Evolutionary conservation across 2,888 invertebrate species (phyloP), one percentile per base, ranked within the genome.

Genomic region (Drosophila macrospina): DNA sequence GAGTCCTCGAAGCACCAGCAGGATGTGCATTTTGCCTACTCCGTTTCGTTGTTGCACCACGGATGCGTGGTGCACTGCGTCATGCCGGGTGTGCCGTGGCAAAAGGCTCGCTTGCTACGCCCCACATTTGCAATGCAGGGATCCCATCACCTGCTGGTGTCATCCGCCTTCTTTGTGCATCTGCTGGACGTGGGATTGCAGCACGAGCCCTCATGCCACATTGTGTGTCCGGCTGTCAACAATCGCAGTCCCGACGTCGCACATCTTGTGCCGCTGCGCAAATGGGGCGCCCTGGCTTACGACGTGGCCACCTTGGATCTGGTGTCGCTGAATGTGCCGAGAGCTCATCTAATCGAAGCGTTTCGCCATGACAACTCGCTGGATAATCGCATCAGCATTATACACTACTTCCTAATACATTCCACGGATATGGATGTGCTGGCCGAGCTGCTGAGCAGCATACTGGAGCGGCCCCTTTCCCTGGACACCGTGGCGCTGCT

Each of bases 171-270:
- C 30, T 98, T 97, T 92, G 95, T 96, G 0, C 97, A 98, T 89
- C 92, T 98, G 26, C 93, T 98, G 56, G 98, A 98, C 92, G 95
- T 97, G 48, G 96, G 97, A 4, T 93, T 95, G 8, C 94, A 94
- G 83, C 97, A 97, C 91, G 97, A 97, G 90, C 97, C 97, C 0
- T 95, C 95, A 80, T 96, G 96, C 81, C 96, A 97, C 88, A 94
- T 97, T 55, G 94, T 96, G 0, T 93, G 95, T 15, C 94, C 96
- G 0, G 93, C 94, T 0, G 60, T 64, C 0, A 91, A 92, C 66
- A 94, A 94, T 39, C 91, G 91, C 7, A 85, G 90, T 50, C 87
- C 90, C 1, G 66, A 83, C 20, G 73, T 92, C 1, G 94, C 94
- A 0, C 94, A 95, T 75, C 92, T 96, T n/a, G 95, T 96, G 0